Conservation (phyloP, 2,888 invertebrate genomes). For the Drosophila antonietae region DNA sequence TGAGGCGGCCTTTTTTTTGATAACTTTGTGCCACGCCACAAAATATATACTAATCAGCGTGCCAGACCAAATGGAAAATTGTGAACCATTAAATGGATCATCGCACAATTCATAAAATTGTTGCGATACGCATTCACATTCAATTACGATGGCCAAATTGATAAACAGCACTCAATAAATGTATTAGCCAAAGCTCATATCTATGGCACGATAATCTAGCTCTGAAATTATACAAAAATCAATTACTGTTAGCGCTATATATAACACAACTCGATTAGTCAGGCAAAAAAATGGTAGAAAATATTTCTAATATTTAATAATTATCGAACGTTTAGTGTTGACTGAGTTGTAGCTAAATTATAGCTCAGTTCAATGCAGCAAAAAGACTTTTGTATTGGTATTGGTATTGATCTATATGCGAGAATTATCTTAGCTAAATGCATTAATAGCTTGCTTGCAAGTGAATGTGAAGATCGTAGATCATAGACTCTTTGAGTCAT, state of each 20-base stretch:
- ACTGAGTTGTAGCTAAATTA: not conserved
- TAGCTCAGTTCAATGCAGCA: not conserved
- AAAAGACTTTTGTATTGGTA: too few species aligned
- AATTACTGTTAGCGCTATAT: not conserved
- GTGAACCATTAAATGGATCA: constrained; percentile 39
- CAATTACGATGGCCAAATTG: constrained; percentile 14
- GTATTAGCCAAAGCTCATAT: constrained; percentile 8
- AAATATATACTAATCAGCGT: constrained; percentile 40
- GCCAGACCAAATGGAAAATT: constrained; percentile 45
- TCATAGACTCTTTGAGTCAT: too few species aligned
- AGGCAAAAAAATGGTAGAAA: not conserved
- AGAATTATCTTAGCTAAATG: too few species aligned
- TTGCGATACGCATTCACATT: constrained; percentile 32
- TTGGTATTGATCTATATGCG: too few species aligned
- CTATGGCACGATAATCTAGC: constrained; percentile 7
- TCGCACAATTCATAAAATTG: constrained; percentile 37
- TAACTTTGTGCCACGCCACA: constrained; percentile 71
- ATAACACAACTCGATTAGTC: not conserved
- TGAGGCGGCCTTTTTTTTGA: constrained; percentile 62
- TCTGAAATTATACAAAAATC: not conserved
- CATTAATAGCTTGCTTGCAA: too few species aligned
- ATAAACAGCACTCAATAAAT: constrained; percentile 5
- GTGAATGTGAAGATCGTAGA: too few species aligned
- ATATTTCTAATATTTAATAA: not conserved
- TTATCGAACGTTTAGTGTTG: not conserved